Evolutionary conservation across 2,113 vertebrate species (phyloP).

Genomic region (Noctilio leporinus): DNA sequence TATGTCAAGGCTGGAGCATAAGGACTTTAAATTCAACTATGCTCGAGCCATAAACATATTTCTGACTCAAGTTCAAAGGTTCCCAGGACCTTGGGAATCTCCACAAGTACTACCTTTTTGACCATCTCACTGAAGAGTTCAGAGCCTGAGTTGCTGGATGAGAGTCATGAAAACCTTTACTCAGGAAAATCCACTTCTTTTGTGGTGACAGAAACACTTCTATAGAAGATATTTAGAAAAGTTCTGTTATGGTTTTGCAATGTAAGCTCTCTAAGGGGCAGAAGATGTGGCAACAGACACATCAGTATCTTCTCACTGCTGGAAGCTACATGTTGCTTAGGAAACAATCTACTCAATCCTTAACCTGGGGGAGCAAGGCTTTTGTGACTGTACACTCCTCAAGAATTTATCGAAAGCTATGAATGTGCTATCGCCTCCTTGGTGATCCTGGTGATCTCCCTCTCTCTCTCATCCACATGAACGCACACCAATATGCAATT

Average conservation of each 20-base stretch:
- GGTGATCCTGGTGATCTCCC: accelerated
- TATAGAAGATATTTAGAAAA: not conserved
- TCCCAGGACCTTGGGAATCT: not conserved
- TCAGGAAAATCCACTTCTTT: not conserved
- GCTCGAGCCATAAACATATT: not conserved
- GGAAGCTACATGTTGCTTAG: not conserved
- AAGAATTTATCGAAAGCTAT: not conserved
- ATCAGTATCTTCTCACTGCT: not conserved
- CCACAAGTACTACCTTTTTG: not conserved
- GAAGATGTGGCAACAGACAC: not conserved
- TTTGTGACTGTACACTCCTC: not conserved
- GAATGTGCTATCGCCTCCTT: not conserved
- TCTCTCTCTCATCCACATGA: not conserved
- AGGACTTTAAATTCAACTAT: not conserved
- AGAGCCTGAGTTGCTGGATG: not conserved
- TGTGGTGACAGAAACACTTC: not conserved
- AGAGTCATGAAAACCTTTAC: constrained; percentile 23
- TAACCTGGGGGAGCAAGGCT: not conserved
- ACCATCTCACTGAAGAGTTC: not conserved
- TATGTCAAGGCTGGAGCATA: not conserved
- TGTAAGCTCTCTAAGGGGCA: not conserved
- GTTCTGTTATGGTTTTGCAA: not conserved
- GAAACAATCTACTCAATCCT: not conserved
- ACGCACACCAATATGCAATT: not conserved
- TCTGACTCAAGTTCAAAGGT: constrained; percentile 4